phyloP scores from a whole-genome alignment of 2,113 vertebrate species.

The Castor canadensis region DNA sequence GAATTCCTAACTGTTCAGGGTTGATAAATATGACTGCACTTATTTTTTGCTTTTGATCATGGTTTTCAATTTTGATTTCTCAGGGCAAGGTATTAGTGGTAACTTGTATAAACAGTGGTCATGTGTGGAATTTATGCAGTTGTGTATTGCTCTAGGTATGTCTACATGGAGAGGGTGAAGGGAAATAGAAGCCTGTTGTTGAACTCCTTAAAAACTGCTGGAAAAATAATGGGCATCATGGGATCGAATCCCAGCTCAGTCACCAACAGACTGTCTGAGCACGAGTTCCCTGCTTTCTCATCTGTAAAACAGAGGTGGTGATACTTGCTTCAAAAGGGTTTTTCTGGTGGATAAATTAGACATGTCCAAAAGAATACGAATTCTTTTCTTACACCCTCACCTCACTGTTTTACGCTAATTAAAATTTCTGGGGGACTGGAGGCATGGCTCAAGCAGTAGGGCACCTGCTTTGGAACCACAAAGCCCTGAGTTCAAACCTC shows the following conservation, averaged over 20 bases:
- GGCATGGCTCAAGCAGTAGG: too few relatives aligned
- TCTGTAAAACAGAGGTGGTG: neutral
- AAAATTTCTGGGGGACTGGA: too few relatives aligned
- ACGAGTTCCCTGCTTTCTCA: neutral
- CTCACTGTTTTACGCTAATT: neutral
- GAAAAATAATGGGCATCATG: neutral
- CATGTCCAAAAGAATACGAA: neutral
- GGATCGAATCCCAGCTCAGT: neutral
- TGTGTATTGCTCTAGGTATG: fast-evolving
- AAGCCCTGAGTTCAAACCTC: too few relatives aligned
- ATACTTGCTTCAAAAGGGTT: neutral
- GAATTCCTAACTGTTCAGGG: neutral
- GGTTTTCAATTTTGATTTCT: neutral
- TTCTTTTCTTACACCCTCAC: neutral
- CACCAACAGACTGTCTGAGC: neutral
- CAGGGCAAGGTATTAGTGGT: neutral
- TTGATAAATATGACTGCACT: neutral
- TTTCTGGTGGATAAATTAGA: neutral
- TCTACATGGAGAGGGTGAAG: neutral
- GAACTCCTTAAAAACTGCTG: neutral
- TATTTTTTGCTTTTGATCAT: neutral
- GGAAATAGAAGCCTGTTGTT: neutral
- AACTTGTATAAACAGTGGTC: neutral
- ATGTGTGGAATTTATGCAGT: neutral
- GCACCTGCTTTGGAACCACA: too few relatives aligned